Evolutionary conservation across 1,140 invertebrate genomes (phyloP).

Genomic region (Holcopasites calliopsidis): DNA sequence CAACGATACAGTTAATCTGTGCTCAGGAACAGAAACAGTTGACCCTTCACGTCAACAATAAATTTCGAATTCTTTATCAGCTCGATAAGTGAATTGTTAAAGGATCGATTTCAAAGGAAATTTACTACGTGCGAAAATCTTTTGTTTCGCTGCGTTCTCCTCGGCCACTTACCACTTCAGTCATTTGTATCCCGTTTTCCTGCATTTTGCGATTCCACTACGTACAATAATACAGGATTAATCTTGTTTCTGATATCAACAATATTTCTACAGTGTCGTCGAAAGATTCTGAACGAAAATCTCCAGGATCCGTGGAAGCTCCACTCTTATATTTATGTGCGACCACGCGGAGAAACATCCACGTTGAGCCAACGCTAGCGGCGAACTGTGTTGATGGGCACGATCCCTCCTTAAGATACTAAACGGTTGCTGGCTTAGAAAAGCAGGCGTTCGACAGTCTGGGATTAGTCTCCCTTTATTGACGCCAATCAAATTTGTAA

Average conservation of each 20-base stretch:
- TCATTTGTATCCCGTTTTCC: conserved; percentile 40
- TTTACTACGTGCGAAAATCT: neutral
- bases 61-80: too few species aligned
- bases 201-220: conserved; percentile 26
- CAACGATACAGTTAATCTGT: too few species aligned
- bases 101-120: neutral
- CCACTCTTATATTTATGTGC: neutral
- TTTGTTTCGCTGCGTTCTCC: neutral
- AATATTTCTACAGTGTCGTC: too few species aligned
- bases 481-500: neutral
- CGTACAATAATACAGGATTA: neutral
- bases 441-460: neutral
- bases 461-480: neutral
- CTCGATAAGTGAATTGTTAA: too few species aligned
- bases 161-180: conserved; percentile 49
- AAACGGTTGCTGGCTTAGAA: conserved; percentile 6
- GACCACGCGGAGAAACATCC: neutral
- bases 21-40: too few species aligned
- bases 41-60: too few species aligned
- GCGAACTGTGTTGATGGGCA: conserved; percentile 35
- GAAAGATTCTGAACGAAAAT: neutral
- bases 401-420: conserved; percentile 12
- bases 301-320: neutral
- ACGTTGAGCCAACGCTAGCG: conserved; percentile 9
- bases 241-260: neutral